Base-by-base conservation (phyloP, 2,113 vertebrate genomes). In the Callospermophilus lateralis region DNA sequence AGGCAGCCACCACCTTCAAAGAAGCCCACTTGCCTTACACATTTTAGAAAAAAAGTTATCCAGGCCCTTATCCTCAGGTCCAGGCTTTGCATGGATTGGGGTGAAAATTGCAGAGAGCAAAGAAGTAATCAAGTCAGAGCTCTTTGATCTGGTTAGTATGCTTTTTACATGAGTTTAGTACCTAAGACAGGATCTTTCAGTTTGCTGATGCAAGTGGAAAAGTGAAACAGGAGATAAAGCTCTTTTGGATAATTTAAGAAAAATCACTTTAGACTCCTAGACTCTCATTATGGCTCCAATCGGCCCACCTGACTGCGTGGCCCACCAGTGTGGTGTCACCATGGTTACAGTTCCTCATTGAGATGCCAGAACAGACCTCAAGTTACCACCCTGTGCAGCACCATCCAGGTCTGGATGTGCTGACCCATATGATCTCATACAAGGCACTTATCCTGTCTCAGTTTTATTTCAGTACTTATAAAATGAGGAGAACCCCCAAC, bases 211-310 rank as follows among this genome's bases (percentile, higher is more conserved):
- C 51, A 48, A 51, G 58, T n/a, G 20, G 65, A 85, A 95, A 68
- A 88, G 45, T 78, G 58, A 84, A 88, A 5, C 80, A 70, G 65
- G 16, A 90, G 77, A 68, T 67, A 7, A 2, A 72, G 77, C 45
- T 90, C 48, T 95, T 53, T 53, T 8, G 26, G 37, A 32, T 84
- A 89, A 77, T 72, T 93, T 94, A 63, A 63, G 39, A 94, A 88
- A 45, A 89, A 91, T 77, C 67, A 26, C 83, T 15, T 70, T 51
- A 45, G n/a, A 39, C 63, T 70, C 20, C 34, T 76, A 84, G 39
- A 26, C 22, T 39, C 55, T 70, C 73, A 39, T 13, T 65, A 30
- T 68, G 48, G 9, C 32, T 89, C 8, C 55, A 34, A 58, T 16
- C 48, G 9, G 68, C 30, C 9, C 28, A 19, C 48, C 73, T 84